Percentiles rank a stretch among this genome's conserved stretches.
Evolutionary conservation across 2,888 invertebrate genomes (phyloP).

Genomic region (Steromphala cineraria): DNA sequence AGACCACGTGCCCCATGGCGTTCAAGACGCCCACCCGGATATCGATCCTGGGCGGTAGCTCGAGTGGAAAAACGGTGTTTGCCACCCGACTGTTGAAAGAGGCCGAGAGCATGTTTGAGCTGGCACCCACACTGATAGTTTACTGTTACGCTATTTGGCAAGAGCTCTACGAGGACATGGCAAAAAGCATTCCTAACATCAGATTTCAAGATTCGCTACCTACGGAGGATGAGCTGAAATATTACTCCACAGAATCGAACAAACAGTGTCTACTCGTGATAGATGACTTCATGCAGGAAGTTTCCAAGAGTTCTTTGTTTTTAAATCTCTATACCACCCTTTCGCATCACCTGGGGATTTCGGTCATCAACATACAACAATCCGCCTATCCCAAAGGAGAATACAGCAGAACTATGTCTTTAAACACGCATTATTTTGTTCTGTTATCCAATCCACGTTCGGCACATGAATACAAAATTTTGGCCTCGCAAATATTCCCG

Average conservation of each 20-base stretch:
- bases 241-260: background rate
- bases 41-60: background rate
- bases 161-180: background rate
- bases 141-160: constrained; percentile 5
- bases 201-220: background rate
- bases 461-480: background rate
- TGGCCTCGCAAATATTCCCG: background rate
- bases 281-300: background rate
- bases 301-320: background rate
- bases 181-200: background rate
- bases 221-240: background rate
- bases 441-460: background rate
- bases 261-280: background rate
- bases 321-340: background rate
- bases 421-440: background rate
- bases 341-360: background rate
- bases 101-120: background rate
- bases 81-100: background rate
- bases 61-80: background rate
- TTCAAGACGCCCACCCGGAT: too few species aligned
- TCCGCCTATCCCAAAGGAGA: background rate
- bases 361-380: background rate
- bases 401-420: background rate
- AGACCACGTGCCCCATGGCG: too few species aligned
- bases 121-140: background rate